Evolutionary conservation across 1,140 invertebrate species (phyloP), one percentile per base, ranked within the genome.

Genomic region (Pseudomyrmex cubaensis): DNA sequence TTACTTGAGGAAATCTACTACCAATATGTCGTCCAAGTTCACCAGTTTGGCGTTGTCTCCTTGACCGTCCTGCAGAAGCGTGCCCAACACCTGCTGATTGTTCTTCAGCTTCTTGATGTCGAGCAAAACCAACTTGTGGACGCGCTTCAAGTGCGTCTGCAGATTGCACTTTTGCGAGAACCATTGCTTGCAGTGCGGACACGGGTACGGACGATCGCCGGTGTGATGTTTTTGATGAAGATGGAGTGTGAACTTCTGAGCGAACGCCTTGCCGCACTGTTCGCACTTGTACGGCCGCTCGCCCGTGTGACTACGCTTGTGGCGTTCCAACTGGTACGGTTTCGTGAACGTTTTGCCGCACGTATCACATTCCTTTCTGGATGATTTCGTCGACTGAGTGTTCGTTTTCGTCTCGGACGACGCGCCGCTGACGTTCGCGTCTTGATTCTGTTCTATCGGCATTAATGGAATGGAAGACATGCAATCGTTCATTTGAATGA

Each of bases 241-340:
- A 73, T 95, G 94, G 0, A 96, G 88, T 0, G 96, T 96, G 2
- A 95, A 95, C 87, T 96, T 97, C 44, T 97, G 95, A 10, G 96
- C 94, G 88, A 97, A 97, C 2, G 93, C 95, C 90, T 96, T 97
- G 2, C 92, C 89, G 89, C 97, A 97, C 13, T 95, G 88, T 20
- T 95, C 92, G 88, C 97, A 97, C 12, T 94, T 94, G 90, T 95
- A 97, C 0, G 97, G 96, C 69, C 95, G 95, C 88, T 97, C 96
- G 9, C 96, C 96, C 0, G 96, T 97, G 84, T 97, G 96, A 22
- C 95, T 96, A 22, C 95, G 90, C 92, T 92, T 91, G 73, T 95
- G 94, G 10, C 94, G 88, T 22, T 92, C 90, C 2, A 94, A 70
- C 61, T 94, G 93, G 48, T 90, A 94, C 0, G 93, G 93, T 54